These are phyloP conservation scores for Calliopum simillimum DNA, from an alignment of 2,888 invertebrate genomes.

Conservation along the genomic window DNA sequence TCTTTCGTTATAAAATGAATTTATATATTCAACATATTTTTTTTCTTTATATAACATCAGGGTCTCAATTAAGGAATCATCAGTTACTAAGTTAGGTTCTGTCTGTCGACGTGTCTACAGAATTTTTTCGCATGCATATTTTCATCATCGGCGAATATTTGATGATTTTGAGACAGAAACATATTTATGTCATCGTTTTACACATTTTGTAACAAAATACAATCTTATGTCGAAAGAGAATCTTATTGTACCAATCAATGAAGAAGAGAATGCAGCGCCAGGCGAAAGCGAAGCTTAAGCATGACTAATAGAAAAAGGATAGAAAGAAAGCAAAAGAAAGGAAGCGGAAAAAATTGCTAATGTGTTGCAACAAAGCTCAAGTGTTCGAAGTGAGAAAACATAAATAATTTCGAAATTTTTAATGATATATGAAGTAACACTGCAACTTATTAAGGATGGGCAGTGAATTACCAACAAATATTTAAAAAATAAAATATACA, in stretches of 20 bases:
- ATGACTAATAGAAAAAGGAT: slow-evolving; percentile 31
- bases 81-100: slow-evolving; percentile 97
- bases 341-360: slow-evolving; percentile 28
- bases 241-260: slow-evolving; percentile 96
- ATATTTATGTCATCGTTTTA: slow-evolving; percentile 94
- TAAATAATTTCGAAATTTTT: slow-evolving; percentile 25
- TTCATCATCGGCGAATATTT: slow-evolving; percentile 96
- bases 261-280: slow-evolving; percentile 74
- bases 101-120: slow-evolving; percentile 98
- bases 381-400: slow-evolving; percentile 6
- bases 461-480: slow-evolving; percentile 6
- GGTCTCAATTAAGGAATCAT: slow-evolving; percentile 98
- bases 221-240: slow-evolving; percentile 98
- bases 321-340: slow-evolving; percentile 33
- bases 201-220: slow-evolving; percentile 98
- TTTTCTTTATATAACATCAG: slow-evolving; percentile 71
- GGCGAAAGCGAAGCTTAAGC: slow-evolving; percentile 70
- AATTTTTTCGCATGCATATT: slow-evolving; percentile 99
- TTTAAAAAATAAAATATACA: slow-evolving; percentile 17
- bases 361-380: slow-evolving; percentile 4
- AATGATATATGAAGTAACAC: slow-evolving; percentile 16
- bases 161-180: slow-evolving; percentile 98
- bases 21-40: slow-evolving; percentile 1
- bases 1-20: background rate
- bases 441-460: background rate